phyloP scores from a whole-genome alignment of 2,888 invertebrate species.

The Macrophya alboannulata region DNA sequence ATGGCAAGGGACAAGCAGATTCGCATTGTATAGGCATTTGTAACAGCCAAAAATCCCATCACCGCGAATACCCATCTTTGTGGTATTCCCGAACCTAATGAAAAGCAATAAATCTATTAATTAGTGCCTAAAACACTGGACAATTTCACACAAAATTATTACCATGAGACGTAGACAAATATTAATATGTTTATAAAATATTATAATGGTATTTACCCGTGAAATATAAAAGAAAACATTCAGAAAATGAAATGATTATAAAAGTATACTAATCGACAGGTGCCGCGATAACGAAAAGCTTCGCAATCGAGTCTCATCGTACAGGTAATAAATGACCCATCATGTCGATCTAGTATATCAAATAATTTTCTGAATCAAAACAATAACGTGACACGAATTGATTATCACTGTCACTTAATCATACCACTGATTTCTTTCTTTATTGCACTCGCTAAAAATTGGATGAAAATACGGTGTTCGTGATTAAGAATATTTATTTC shows the following conservation, averaged over 20 bases:
- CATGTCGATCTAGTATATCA: not conserved
- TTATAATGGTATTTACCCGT: not conserved
- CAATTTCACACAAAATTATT: not conserved
- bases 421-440: not conserved
- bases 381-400: slow-evolving; percentile 11
- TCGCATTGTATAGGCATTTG: slow-evolving; percentile 87
- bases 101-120: not conserved
- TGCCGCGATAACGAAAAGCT: not conserved
- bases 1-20: slow-evolving; percentile 86
- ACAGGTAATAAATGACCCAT: not conserved
- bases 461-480: not conserved
- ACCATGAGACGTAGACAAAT: not conserved
- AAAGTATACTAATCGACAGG: not conserved
- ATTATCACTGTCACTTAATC: not conserved
- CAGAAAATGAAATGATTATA: not conserved
- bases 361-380: not conserved
- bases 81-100: slow-evolving; percentile 7
- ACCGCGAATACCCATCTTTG: slow-evolving; percentile 67
- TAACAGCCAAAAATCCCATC: slow-evolving; percentile 86
- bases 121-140: no score
- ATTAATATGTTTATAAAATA: not conserved
- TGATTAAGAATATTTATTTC: not conserved
- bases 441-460: not conserved
- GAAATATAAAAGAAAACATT: not conserved
- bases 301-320: not conserved